A percentile compares a stretch with the other conserved stretches of the same genome.
These are phyloP conservation scores for Piprites chloris DNA, from an alignment of 2,113 vertebrate species.

Conservation along the genomic window DNA sequence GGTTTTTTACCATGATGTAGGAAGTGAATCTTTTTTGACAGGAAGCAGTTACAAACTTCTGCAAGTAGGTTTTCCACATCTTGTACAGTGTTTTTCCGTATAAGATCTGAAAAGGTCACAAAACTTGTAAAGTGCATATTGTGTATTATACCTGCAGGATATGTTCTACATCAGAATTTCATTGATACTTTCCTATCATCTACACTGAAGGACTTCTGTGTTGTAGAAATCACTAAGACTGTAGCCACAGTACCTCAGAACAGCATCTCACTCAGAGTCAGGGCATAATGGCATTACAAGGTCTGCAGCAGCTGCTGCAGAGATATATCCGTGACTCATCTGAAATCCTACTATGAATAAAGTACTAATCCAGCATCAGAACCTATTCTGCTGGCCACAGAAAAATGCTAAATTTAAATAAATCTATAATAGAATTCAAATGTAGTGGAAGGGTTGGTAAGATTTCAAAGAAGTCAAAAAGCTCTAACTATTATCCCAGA, in stretches of 20 bases:
- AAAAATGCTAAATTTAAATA: constrained; percentile 38
- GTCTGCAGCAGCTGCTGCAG: constrained; percentile 52
- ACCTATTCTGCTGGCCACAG: background rate
- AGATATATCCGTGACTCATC: constrained; percentile 41
- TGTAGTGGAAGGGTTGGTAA: background rate
- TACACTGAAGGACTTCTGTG: background rate
- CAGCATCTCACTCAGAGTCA: constrained; percentile 9
- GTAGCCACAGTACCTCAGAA: background rate
- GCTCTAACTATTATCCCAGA: background rate
- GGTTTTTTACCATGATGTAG: background rate
- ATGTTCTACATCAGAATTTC: background rate
- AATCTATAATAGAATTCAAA: background rate
- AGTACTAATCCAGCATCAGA: constrained; percentile 23
- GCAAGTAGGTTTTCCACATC: background rate
- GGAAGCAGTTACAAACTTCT: background rate
- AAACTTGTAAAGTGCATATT: background rate
- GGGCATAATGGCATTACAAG: constrained; percentile 46
- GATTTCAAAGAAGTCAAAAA: background rate
- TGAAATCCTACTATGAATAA: constrained; percentile 47
- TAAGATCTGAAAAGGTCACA: background rate
- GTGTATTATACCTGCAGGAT: background rate
- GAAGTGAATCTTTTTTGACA: background rate
- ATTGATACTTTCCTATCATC: background rate
- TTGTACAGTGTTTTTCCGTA: background rate
- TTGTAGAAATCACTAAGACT: background rate